Evolutionary conservation across 2,888 invertebrate genomes (phyloP), one percentile per base, ranked within the genome.

Genomic region (Drosophila glabriapex): DNA sequence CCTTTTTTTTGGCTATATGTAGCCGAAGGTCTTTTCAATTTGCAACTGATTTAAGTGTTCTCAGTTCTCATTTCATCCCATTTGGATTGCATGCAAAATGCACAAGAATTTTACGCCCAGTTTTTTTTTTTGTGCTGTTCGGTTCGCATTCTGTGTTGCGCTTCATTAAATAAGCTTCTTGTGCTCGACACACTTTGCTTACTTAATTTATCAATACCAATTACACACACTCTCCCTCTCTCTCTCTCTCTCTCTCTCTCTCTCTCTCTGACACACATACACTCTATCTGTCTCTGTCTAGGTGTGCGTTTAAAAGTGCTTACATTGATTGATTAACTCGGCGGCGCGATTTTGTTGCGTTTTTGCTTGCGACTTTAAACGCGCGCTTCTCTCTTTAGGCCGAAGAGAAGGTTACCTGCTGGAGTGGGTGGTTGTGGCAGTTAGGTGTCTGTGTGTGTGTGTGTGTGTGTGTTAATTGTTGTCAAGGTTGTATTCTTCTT

Each of bases 241-340:
- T 37, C 54, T 19, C n/a, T 54, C 14, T 33, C 29, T 22, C 14
- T 53, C 29, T 37, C 54, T 19, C 28, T 50, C 0, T 0, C 16
- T 82, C 79, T 19, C 28, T 50, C 0, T 0, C 16, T 82, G 76
- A 67, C 68, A 54, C 37, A 19, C 22, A 22, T 22, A 16, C n/a
- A 22, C 28, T 7, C 22, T 39, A 7, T n/a, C 12, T 41, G n/a
- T 31, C 31, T 19, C 43, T 46, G 33, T 33, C 37, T 60, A 6
- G 4, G 61, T 22, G 50, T 54, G 73, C 73, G 71, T 75, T 83
- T 83, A 65, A 68, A 74, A 86, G 43, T 76, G 85, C 87, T 85
- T 89, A 89, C 90, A 85, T 84, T 85, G 90, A 85, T 85, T 85
- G 85, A 85, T 85, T 87, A 82, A 72, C 82, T 79, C 85, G 82